A percentile compares a stretch with the other conserved stretches of the same genome.
phyloP scores from a whole-genome alignment of 2,113 vertebrate species.

The Corvus hawaiiensis region DNA sequence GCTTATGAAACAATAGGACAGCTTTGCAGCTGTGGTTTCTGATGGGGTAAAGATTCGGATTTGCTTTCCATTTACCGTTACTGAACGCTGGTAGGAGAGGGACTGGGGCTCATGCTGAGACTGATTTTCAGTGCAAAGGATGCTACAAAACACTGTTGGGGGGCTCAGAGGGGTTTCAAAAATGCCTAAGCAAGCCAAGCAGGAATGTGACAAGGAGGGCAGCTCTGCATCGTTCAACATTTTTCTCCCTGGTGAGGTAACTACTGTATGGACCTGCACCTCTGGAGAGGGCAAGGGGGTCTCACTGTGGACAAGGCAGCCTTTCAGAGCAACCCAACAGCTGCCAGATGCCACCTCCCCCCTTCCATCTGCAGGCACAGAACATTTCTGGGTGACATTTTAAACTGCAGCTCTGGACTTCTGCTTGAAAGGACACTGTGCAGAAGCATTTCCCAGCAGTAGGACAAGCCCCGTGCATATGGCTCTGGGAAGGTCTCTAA shows the following conservation, averaged over 20 bases:
- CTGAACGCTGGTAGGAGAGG: neutral
- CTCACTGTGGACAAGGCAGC: neutral
- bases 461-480: fast-evolving
- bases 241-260: neutral
- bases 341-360: neutral
- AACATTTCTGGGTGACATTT: neutral
- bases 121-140: neutral
- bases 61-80: neutral
- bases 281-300: neutral
- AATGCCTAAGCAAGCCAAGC: neutral
- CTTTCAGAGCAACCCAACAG: neutral
- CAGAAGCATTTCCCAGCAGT: neutral
- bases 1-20: neutral
- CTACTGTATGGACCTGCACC: neutral
- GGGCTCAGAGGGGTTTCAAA: neutral
- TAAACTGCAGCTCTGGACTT: neutral
- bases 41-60: neutral
- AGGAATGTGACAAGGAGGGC: neutral
- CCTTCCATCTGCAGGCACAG: neutral
- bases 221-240: neutral
- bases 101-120: neutral
- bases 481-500: neutral
- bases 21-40: neutral
- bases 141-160: neutral
- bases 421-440: neutral